Percentiles rank a stretch among this genome's conserved stretches.
These are phyloP conservation scores for Pomatostomus ruficeps DNA, from an alignment of 2,113 vertebrate genomes.

Conservation along the genomic window DNA sequence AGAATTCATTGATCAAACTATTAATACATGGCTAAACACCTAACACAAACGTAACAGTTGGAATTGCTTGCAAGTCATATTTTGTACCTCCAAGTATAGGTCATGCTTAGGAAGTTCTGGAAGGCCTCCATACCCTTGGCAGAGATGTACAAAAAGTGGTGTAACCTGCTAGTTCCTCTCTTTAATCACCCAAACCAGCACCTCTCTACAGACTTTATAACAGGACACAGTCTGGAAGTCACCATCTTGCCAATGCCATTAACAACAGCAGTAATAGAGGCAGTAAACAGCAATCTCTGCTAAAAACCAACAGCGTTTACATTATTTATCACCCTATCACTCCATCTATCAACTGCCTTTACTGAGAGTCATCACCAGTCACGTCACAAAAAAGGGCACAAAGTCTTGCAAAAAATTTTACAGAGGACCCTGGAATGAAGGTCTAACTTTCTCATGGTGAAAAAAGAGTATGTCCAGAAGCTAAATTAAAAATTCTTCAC, in stretches of 20 bases:
- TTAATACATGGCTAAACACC: background rate
- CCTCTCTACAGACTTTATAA: background rate
- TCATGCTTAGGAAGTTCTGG: background rate
- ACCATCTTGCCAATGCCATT: background rate
- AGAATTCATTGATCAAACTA: background rate
- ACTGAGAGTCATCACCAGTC: background rate
- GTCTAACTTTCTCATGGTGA: background rate
- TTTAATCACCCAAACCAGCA: background rate
- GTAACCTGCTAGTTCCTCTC: background rate
- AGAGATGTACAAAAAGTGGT: background rate
- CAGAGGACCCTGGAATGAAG: background rate
- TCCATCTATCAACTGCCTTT: background rate
- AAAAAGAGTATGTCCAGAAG: background rate
- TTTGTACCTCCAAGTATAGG: background rate
- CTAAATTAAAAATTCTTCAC: background rate
- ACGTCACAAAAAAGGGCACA: background rate
- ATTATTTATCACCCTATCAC: background rate
- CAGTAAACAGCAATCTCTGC: background rate
- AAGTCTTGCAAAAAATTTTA: background rate
- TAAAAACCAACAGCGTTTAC: background rate
- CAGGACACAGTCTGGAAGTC: background rate
- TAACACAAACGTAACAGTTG: background rate
- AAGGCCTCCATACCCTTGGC: background rate
- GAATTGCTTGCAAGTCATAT: background rate
- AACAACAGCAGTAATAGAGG: background rate